These are phyloP conservation scores for Thamnaconus septentrionalis DNA, from an alignment of 2,113 vertebrate genomes.

Conservation along the genomic window DNA sequence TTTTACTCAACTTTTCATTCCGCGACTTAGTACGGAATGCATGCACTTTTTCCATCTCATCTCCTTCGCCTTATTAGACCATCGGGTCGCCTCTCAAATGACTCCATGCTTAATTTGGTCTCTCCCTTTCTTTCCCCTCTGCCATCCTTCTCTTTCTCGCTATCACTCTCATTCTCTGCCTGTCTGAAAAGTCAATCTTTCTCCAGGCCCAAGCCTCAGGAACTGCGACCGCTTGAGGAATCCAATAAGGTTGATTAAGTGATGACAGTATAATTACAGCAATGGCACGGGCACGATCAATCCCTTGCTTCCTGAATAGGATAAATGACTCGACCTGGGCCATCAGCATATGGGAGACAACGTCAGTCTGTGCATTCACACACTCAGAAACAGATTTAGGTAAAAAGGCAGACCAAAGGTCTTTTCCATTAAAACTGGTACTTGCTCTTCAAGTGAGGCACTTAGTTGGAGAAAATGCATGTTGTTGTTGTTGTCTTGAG, in stretches of 20 bases:
- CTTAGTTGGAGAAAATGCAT: background rate
- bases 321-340: slow-evolving; percentile 66
- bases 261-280: slow-evolving; percentile 76
- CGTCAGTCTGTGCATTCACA: slow-evolving; percentile 27
- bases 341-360: slow-evolving; percentile 55
- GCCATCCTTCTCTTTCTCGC: slow-evolving; percentile 1
- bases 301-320: slow-evolving; percentile 68
- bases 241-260: slow-evolving; percentile 76
- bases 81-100: slow-evolving; percentile 43
- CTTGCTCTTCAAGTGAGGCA: background rate
- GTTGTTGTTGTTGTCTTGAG: background rate
- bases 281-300: slow-evolving; percentile 65
- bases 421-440: background rate
- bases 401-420: slow-evolving; percentile 5
- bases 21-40: background rate
- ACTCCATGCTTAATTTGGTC: slow-evolving; percentile 51
- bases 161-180: slow-evolving; percentile 32
- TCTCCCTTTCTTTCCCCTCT: slow-evolving; percentile 9
- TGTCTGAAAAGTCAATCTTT: slow-evolving; percentile 65
- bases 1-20: background rate
- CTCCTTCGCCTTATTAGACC: slow-evolving; percentile 30
- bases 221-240: slow-evolving; percentile 67
- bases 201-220: slow-evolving; percentile 46
- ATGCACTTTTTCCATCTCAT: slow-evolving; percentile 13
- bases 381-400: slow-evolving; percentile 15